Base-by-base conservation (phyloP, 2,797 vertebrate species). In the Spinus pinus region DNA sequence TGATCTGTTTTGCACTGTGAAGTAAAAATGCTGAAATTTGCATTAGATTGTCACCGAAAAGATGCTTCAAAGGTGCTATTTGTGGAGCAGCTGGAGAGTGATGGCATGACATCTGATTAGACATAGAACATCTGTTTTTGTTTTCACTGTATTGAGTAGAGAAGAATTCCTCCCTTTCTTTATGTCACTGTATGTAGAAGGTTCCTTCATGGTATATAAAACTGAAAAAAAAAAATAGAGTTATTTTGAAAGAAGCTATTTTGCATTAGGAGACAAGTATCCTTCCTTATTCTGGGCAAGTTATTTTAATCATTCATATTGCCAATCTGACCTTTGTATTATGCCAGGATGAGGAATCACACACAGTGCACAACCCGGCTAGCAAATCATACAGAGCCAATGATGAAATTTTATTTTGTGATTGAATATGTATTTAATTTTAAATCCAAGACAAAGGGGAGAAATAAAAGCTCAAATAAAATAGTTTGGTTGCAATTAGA, bases 11-110 rank as follows among this genome's bases (percentile, higher is more conserved):
- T 84, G 56, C 54, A 67, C 77, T 73, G 70, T 50, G 51, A 88
- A 88, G 71, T 87, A 77, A 86, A 93, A 77, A 56, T 88, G 56
- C 58, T 81, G 85, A 90, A 96, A 95, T 96, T 90, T 86, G 69
- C 85, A 90, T 94, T 69, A 88, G 30, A 23, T 60, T 60, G 49
- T 78, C 81, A 88, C 65, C 78, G 81, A 75, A 66, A 79, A 73
- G 79, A 44, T 42, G 58, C 31, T 90, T 86, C 89, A 90, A 86
- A 88, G 58, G 46, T 56, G 33, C 15, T 27, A 14, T 90, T 94
- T 67, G 33, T 73, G 56, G 71, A 66, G 77, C 72, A 83, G 50
- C 35, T 3, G 3, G 31, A 81, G 62, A 83, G 44, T 62, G 81
- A 90, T 73, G 51, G 50, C 14, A 2, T 39, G 78, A 65, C 0